Percentiles rank a stretch among this genome's conserved stretches.
Evolutionary conservation across 2,113 vertebrate species (phyloP).

Genomic region (Anhinga anhinga): DNA sequence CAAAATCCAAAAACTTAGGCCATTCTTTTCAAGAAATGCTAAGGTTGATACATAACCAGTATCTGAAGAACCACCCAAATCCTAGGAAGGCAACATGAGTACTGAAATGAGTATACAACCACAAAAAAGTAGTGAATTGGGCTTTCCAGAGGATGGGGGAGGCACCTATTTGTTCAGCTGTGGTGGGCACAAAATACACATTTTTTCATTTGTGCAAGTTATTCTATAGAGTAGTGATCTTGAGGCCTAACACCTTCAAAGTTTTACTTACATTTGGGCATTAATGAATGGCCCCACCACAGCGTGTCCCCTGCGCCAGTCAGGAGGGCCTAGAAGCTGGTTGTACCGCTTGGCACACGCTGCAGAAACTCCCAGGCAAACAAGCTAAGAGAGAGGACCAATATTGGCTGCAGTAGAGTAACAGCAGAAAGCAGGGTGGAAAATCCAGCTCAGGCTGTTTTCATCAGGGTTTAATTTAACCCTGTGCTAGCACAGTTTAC

Average conservation of each 20-base stretch:
- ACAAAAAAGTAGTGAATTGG: not conserved
- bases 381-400: not conserved
- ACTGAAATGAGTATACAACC: not conserved
- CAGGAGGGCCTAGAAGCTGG: not conserved
- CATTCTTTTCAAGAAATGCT: not conserved
- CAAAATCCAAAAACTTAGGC: not conserved
- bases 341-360: not conserved
- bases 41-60: not conserved
- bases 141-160: not conserved
- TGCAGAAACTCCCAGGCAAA: not conserved
- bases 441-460: not conserved
- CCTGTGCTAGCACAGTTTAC: not conserved
- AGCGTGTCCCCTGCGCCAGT: not conserved
- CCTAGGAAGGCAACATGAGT: not conserved
- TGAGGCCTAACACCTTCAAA: not conserved
- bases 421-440: not conserved
- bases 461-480: not conserved
- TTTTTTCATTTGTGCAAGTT: not conserved
- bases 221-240: not conserved
- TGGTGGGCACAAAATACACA: rapidly evolving
- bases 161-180: not conserved
- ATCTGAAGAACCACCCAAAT: not conserved
- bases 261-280: not conserved
- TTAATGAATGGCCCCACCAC: not conserved
- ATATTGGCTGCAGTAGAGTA: not conserved